These are phyloP conservation scores for Mugil cephalus DNA, from an alignment of 2,113 vertebrate genomes.

Conservation along the genomic window DNA sequence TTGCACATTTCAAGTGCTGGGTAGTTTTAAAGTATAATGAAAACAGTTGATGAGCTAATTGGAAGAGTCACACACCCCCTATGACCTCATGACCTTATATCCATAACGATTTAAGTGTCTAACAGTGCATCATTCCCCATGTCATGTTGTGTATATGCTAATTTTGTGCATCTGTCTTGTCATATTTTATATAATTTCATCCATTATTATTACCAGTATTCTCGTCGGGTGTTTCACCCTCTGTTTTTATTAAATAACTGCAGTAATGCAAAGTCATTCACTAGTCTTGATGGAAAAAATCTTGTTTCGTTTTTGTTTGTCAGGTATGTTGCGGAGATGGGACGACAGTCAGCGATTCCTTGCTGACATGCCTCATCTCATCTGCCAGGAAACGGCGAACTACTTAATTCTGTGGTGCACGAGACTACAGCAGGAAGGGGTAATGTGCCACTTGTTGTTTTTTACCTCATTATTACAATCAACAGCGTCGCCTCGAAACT, in stretches of 20 bases:
- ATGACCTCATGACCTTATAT: neutral
- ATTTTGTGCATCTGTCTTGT: no score
- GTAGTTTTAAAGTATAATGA: no score
- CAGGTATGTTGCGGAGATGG: constrained; percentile 97
- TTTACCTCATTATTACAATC: neutral
- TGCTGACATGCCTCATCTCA: constrained; percentile 92
- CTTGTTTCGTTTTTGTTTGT: neutral
- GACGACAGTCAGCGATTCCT: constrained; percentile 97
- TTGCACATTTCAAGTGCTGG: neutral
- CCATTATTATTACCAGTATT: no score
- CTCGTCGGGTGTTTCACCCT: neutral
- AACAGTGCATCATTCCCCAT: neutral
- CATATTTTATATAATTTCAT: no score
- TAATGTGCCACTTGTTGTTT: constrained; percentile 60
- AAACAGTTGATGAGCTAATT: neutral
- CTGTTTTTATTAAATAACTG: neutral
- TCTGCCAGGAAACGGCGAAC: constrained; percentile 94
- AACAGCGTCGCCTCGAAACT: no score
- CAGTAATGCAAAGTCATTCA: no score
- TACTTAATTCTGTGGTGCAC: constrained; percentile 97
- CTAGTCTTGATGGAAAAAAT: no score
- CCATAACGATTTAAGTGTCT: neutral
- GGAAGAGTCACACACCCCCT: neutral
- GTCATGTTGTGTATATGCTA: no score
- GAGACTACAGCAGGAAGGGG: constrained; percentile 94